Evolutionary conservation across 2,797 vertebrate genomes (phyloP).

Genomic region (Pterois miles): DNA sequence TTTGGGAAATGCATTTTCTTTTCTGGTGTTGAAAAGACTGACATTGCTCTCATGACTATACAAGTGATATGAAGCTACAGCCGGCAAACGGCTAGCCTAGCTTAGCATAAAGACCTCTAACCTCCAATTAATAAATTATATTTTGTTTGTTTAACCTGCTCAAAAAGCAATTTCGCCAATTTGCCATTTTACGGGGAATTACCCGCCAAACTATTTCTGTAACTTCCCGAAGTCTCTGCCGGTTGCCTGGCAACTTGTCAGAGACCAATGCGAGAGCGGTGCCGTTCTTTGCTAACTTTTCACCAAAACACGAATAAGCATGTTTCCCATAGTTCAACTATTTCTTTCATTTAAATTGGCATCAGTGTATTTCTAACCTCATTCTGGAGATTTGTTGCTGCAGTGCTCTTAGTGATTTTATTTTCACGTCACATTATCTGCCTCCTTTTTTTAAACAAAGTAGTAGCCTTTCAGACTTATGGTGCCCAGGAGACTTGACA

Average conservation of each 20-base stretch:
- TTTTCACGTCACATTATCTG: conserved; percentile 46
- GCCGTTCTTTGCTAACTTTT: neutral
- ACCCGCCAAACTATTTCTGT: neutral
- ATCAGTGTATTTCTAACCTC: conserved; percentile 64
- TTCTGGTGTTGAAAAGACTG: neutral
- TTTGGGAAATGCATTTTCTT: neutral
- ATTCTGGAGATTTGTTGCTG: conserved; percentile 40
- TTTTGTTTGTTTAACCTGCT: no score
- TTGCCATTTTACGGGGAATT: neutral
- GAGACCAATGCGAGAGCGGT: neutral
- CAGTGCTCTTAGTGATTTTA: conserved; percentile 51
- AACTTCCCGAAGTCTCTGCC: no score
- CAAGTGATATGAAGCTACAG: neutral
- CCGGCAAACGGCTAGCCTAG: neutral
- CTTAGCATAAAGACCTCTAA: neutral
- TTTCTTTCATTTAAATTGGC: conserved; percentile 29
- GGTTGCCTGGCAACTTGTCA: no score
- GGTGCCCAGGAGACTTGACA: conserved; percentile 43
- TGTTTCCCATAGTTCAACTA: conserved; percentile 14
- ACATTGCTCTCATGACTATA: neutral
- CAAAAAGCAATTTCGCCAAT: neutral
- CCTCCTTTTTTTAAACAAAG: conserved; percentile 40
- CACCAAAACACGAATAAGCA: neutral
- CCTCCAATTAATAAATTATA: no score
- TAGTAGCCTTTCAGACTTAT: conserved; percentile 55